A percentile compares a stretch with the other conserved stretches of the same genome.
These are phyloP conservation scores for Botia almorhae DNA, from an alignment of 2,797 vertebrate species.

Conservation along the genomic window DNA sequence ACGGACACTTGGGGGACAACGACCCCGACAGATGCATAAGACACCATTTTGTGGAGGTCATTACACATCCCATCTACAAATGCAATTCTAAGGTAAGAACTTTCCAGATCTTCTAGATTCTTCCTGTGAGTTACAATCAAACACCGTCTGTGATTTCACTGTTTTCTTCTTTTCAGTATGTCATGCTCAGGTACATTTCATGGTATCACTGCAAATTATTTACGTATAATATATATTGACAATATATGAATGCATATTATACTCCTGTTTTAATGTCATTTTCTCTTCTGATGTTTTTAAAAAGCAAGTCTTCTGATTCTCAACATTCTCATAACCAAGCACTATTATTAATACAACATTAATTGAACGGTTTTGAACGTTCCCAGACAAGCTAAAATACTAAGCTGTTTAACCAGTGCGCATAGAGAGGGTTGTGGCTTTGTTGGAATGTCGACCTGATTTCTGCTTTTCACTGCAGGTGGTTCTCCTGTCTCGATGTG, in stretches of 20 bases:
- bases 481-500: constrained; percentile 93
- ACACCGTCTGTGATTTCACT: background rate
- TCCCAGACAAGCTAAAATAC: background rate
- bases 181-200: background rate
- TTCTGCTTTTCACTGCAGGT: constrained; percentile 77
- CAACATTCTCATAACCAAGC: no score
- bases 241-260: no score
- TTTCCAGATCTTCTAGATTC: background rate
- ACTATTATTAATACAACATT: no score
- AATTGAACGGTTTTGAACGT: no score
- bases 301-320: no score
- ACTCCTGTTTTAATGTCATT: no score
- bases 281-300: no score
- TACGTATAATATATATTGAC: no score
- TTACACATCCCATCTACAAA: constrained; percentile 95
- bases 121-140: background rate
- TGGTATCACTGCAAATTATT: no score
- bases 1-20: constrained; percentile 81
- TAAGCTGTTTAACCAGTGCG: no score
- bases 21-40: constrained; percentile 93
- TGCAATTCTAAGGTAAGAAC: constrained; percentile 94
- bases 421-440: background rate
- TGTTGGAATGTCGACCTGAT: background rate
- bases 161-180: no score
- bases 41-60: constrained; percentile 97